Conservation (phyloP, 2,113 vertebrate genomes). For the Apodemus speciosus region DNA sequence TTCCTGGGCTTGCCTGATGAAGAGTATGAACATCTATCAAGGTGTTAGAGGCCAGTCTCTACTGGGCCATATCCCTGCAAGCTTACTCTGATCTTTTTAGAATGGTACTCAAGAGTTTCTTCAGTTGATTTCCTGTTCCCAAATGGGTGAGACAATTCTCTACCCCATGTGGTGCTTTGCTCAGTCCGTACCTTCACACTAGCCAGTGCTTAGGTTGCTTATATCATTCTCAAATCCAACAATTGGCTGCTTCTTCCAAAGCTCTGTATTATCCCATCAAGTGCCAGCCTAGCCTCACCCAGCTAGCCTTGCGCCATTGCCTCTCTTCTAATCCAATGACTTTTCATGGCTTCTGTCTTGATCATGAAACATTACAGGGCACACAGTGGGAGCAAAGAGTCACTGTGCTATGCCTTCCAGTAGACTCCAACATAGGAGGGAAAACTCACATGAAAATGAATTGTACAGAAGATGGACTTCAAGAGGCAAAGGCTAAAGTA, state of each 20-base stretch:
- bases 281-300: background rate
- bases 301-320: rapidly evolving
- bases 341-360: background rate
- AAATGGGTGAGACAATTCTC: background rate
- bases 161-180: rapidly evolving
- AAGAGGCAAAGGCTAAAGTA: background rate
- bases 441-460: rapidly evolving
- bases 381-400: background rate
- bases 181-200: background rate
- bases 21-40: too few relatives aligned
- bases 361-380: rapidly evolving
- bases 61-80: background rate
- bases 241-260: background rate
- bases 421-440: background rate
- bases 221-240: too few relatives aligned
- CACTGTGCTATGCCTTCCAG: background rate
- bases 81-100: background rate
- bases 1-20: background rate
- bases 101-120: too few relatives aligned
- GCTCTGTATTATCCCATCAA: rapidly evolving
- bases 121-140: background rate
- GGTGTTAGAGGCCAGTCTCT: background rate
- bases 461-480: background rate
- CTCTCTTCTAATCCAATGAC: too few relatives aligned
- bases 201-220: background rate